Evolutionary conservation across 2,888 invertebrate genomes (phyloP).

Genomic region (Leptinotarsa juncta): DNA sequence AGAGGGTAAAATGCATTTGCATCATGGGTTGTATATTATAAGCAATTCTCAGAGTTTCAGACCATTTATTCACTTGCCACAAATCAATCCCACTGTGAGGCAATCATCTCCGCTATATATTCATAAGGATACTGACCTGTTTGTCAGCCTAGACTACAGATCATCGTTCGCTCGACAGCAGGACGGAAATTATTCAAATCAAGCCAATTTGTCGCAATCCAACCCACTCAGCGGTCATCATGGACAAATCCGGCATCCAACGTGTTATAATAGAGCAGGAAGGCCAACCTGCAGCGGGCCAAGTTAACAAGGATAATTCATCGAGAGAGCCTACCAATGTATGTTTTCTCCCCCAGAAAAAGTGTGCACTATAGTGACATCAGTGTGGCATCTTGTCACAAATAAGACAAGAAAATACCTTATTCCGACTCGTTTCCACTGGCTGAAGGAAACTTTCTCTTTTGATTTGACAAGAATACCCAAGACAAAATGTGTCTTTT

Average conservation of each 20-base stretch:
- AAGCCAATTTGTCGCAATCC: constrained; percentile 43
- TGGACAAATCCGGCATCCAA: constrained; percentile 95
- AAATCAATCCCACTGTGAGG: background rate
- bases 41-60: no score
- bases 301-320: constrained; percentile 82
- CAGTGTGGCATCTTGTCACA: no score
- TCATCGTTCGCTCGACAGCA: constrained; percentile 32
- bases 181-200: constrained; percentile 42
- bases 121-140: background rate
- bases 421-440: no score
- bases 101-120: background rate
- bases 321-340: constrained; percentile 60
- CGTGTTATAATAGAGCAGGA: constrained; percentile 92
- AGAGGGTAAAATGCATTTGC: no score
- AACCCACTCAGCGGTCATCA: constrained; percentile 88
- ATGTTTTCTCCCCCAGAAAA: constrained; percentile 36
- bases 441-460: no score
- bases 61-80: background rate
- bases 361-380: no score
- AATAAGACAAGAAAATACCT: no score
- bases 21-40: no score
- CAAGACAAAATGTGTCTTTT: no score
- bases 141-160: background rate
- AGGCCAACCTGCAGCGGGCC: constrained; percentile 84
- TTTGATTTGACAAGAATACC: no score